Evolutionary conservation across 2,888 invertebrate genomes (phyloP).

Genomic region (Blera fallax): DNA sequence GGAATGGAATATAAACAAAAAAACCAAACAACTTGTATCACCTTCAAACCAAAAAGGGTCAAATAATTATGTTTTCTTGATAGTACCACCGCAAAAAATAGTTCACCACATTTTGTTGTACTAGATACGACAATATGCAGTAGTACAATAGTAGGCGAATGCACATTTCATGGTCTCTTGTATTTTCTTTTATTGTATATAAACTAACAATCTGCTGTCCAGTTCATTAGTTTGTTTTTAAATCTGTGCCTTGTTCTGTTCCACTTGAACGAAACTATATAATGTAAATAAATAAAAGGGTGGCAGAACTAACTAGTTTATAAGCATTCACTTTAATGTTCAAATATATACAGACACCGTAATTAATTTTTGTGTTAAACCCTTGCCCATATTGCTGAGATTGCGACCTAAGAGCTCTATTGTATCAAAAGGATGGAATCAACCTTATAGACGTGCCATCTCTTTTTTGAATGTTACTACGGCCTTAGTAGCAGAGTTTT

Average conservation of each 20-base stretch:
- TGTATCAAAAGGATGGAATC: no score
- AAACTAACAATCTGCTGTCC: background rate
- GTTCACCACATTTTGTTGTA: background rate
- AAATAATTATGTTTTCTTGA: background rate
- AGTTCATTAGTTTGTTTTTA: background rate
- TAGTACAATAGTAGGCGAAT: background rate
- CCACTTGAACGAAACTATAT: no score
- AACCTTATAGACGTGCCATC: no score
- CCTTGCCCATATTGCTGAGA: no score
- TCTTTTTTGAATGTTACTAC: no score
- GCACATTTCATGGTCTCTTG: background rate
- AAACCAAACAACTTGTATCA: background rate
- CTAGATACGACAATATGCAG: background rate
- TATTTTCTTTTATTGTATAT: background rate
- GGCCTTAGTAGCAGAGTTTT: no score
- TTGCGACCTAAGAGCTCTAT: no score
- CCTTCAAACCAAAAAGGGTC: constrained; percentile 2
- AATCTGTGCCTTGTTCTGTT: background rate
- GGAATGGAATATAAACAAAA: background rate
- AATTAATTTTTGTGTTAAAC: no score
- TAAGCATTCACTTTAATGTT: no score
- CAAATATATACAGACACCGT: no score
- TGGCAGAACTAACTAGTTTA: no score
- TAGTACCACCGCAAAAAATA: background rate
- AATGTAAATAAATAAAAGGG: no score